A percentile compares a stretch with the other conserved stretches of the same genome.
phyloP scores from a whole-genome alignment of 23 tunicate genomes.

The Styela clava region DNA sequence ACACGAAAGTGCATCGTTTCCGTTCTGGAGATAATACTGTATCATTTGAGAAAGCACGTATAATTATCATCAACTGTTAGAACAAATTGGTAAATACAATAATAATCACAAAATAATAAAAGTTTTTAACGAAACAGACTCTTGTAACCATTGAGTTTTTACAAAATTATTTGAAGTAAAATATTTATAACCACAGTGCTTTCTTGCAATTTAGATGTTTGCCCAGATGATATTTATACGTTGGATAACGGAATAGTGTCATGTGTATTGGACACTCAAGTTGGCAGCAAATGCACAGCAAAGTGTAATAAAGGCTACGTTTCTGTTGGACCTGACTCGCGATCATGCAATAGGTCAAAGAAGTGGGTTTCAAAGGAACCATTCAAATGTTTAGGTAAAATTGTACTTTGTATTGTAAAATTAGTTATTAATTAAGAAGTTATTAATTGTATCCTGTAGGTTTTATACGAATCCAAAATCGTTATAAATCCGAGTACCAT shows the following conservation, averaged over 20 bases:
- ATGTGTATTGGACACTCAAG: background rate
- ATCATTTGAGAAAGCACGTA: no score
- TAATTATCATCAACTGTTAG: no score
- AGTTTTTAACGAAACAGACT: no score
- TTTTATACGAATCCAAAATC: background rate
- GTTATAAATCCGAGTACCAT: background rate
- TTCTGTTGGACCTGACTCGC: background rate
- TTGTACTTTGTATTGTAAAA: no score
- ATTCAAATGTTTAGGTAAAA: conserved; percentile 24
- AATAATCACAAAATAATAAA: no score
- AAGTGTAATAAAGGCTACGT: conserved; percentile 4
- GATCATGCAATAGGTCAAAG: background rate
- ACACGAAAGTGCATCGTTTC: background rate
- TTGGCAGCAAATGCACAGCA: background rate
- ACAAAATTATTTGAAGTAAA: no score
- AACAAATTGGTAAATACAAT: no score
- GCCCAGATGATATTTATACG: conserved; percentile 9
- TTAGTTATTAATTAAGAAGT: no score
- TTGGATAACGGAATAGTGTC: background rate
- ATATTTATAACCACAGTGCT: no score
- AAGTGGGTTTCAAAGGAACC: background rate
- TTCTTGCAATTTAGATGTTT: no score
- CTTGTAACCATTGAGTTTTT: no score
- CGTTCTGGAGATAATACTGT: background rate
- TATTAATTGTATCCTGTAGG: background rate